Conservation (phyloP, 2,888 invertebrate genomes). For the Endomychus coccineus region DNA sequence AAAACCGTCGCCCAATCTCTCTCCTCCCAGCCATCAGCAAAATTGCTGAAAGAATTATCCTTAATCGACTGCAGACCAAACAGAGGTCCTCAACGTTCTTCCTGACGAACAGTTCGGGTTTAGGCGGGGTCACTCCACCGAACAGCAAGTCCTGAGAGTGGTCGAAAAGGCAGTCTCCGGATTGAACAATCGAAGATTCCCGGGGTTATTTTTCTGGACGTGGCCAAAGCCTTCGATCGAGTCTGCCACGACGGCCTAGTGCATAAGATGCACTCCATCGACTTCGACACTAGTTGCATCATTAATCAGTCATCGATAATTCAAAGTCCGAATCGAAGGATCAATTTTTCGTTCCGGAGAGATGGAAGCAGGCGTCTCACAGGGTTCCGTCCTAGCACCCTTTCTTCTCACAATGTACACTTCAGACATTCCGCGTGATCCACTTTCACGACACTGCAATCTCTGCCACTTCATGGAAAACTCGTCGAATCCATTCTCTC, state of each 20-base stretch:
- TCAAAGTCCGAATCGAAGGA: too few relatives aligned
- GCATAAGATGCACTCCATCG: conserved; percentile 25
- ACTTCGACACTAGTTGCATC: too few relatives aligned
- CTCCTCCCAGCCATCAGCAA: conserved; percentile 16
- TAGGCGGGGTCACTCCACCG: conserved; percentile 27
- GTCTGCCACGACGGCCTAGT: conserved; percentile 32
- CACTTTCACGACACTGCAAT: too few relatives aligned
- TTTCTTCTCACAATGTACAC: too few relatives aligned
- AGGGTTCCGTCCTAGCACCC: too few relatives aligned
- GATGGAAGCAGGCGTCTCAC: too few relatives aligned
- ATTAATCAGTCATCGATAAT: too few relatives aligned
- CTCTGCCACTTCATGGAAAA: too few relatives aligned
- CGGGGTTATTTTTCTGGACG: conserved; percentile 30
- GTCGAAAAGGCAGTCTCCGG: conserved; percentile 22
- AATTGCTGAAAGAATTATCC: conserved; percentile 15
- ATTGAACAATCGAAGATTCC: conserved; percentile 24
- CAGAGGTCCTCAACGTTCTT: conserved; percentile 14
- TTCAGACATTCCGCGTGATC: too few relatives aligned
- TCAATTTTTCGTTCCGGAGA: too few relatives aligned
- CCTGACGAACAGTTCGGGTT: conserved; percentile 32
- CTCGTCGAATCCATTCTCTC: too few relatives aligned
- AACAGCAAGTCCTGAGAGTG: conserved; percentile 27
- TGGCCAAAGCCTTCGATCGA: conserved; percentile 33
- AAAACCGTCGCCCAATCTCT: conserved; percentile 18
- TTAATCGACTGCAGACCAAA: conserved; percentile 9